Conservation (phyloP, 2,113 vertebrate species). For the Morone chrysops region DNA sequence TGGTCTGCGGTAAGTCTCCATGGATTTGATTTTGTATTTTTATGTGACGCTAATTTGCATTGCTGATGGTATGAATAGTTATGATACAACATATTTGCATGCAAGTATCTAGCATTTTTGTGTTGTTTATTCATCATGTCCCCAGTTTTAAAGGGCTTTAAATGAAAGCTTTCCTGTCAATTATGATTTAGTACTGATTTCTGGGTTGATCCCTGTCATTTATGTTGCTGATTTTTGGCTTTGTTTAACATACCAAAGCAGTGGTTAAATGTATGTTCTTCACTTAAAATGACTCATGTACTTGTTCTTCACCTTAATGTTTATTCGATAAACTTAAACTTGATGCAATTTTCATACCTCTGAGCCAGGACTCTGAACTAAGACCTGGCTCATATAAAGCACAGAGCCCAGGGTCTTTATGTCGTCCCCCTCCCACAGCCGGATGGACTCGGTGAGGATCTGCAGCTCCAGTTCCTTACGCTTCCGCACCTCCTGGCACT, state of each 20-base stretch:
- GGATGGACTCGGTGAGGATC: slow-evolving; percentile 94
- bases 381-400: slow-evolving; percentile 96
- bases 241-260: not conserved
- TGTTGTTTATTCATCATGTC: too few species aligned
- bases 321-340: not conserved
- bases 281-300: not conserved
- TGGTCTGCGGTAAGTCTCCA: too few species aligned
- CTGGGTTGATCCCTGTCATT: not conserved
- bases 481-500: slow-evolving; percentile 97
- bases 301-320: not conserved
- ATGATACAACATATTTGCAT: too few species aligned
- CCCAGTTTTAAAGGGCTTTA: not conserved
- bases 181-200: not conserved
- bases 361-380: slow-evolving; percentile 91
- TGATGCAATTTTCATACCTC: slow-evolving; percentile 58
- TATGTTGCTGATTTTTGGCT: not conserved
- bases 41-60: too few species aligned
- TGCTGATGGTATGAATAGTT: too few species aligned
- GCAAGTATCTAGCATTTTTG: too few species aligned
- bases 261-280: not conserved
- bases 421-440: slow-evolving; percentile 97
- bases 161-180: not conserved
- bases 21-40: too few species aligned
- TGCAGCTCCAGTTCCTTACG: slow-evolving; percentile 97
- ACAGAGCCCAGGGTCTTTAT: slow-evolving; percentile 94